A percentile compares a stretch with the other conserved stretches of the same genome.
phyloP scores from a whole-genome alignment of 2,113 vertebrate genomes.

The Astatoreochromis straeleni region DNA sequence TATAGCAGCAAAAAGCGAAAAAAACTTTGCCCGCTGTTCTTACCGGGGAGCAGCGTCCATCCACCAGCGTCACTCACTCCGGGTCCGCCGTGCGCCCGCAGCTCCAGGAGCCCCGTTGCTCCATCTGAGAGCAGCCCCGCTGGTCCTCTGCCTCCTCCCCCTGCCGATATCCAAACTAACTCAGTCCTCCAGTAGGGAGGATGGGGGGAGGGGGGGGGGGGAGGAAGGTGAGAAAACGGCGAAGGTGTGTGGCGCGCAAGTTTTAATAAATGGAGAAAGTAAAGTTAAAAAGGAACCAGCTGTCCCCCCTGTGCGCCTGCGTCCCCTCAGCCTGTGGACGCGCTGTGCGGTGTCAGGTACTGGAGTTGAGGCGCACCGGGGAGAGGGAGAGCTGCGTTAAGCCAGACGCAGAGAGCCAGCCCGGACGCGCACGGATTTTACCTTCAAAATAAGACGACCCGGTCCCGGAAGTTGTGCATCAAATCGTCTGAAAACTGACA shows the following conservation, averaged over 20 bases:
- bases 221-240: neutral
- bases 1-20: neutral
- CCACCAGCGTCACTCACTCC: slow-evolving; percentile 54
- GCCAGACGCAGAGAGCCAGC: neutral
- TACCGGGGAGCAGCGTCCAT: slow-evolving; percentile 65
- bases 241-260: neutral
- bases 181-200: slow-evolving; percentile 27
- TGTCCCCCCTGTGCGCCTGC: slow-evolving; percentile 7
- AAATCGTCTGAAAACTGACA: neutral
- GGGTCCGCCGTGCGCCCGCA: slow-evolving; percentile 57
- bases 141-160: slow-evolving; percentile 30
- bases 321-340: slow-evolving; percentile 42
- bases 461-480: slow-evolving; percentile 7
- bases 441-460: slow-evolving; percentile 43
- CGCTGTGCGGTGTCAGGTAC: slow-evolving; percentile 54
- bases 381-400: slow-evolving; percentile 45
- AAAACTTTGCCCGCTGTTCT: slow-evolving; percentile 40
- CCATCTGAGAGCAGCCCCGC: slow-evolving; percentile 59
- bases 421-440: neutral
- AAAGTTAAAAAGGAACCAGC: slow-evolving; percentile 12
- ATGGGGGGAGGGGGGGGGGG: neutral
- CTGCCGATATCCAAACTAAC: slow-evolving; percentile 55
- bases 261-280: slow-evolving; percentile 39
- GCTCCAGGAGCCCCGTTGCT: slow-evolving; percentile 54
- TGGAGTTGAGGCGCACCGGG: slow-evolving; percentile 61